Evolutionary conservation across 2,888 invertebrate genomes (phyloP), one percentile per base, ranked within the genome.

Genomic region (Drosophila anceps): DNA sequence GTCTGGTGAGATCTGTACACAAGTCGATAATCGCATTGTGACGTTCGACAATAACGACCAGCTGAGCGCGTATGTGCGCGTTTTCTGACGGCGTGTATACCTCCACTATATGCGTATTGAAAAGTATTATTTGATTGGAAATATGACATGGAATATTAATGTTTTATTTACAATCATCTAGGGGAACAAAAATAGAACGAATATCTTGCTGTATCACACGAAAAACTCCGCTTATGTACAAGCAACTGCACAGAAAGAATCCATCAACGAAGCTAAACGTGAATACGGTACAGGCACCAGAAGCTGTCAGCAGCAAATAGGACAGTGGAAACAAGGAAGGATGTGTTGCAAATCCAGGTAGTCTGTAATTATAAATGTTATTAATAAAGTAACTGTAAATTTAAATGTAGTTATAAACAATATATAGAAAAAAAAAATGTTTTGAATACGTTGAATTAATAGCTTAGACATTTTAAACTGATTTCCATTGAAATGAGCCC

Each of bases 21-120:
- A 92, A 87, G 88, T 92, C 92, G 80, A 92, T 91, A 82, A 92
- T 88, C 71, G 85, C 83, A 82, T 91, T 91, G 82, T 93, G 93
- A 48, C 90, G 90, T 44, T 75, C 79, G 20, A 92, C 79, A 33
- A 92, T 82, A 29, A 33, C 58, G 43, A 65, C 73, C 53, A 93
- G 82, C 59, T 82, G 71, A 29, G 54, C 24, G 27, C 86, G 81
- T 44, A 90, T 76, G n/a, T 67, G 76, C 24, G 70, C 69, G 77
- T 92, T 92, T 68, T 90, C 87, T 39, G 59, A 58, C 24, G 64
- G 70, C 44, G 79, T 81, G 48, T 76, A 80, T 43, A 67, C 50
- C 46, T 82, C 88, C 60, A 75, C 90, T 82, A 59, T 13, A 8
- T n/a, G n/a, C n/a, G n/a, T 12, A n/a, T n/a, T 15, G 7, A 10